Conservation (phyloP, 2,113 vertebrate genomes). For the Delphinapterus leucas region DNA sequence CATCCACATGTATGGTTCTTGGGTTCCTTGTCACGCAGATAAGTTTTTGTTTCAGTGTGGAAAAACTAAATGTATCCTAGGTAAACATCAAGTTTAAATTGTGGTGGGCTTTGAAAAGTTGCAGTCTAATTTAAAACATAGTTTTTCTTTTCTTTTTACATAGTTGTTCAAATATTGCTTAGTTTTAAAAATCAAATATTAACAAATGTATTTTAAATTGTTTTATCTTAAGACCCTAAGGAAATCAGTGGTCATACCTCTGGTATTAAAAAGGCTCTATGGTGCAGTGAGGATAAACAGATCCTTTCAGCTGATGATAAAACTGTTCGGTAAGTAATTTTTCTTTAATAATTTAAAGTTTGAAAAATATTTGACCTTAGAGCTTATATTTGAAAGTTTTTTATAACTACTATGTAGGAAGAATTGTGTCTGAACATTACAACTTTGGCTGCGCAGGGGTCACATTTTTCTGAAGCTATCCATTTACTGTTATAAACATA, state of each 20-base stretch:
- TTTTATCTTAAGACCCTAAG: slow-evolving; percentile 87
- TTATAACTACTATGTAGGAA: neutral
- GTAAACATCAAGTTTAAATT: neutral
- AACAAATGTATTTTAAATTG: neutral
- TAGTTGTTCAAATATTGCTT: neutral
- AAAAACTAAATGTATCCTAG: neutral
- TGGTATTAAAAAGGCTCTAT: slow-evolving; percentile 96
- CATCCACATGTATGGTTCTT: neutral
- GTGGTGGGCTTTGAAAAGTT: neutral
- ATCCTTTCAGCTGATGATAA: slow-evolving; percentile 98
- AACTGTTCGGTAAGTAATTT: slow-evolving; percentile 91
- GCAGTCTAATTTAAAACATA: neutral
- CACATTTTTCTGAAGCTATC: neutral
- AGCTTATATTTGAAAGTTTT: neutral
- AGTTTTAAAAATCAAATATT: slow-evolving; percentile 36
- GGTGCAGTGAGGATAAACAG: slow-evolving; percentile 95
- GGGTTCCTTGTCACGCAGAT: neutral
- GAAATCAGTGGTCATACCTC: slow-evolving; percentile 94
- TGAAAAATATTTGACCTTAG: neutral
- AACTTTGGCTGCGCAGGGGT: neutral
- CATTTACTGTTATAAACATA: neutral
- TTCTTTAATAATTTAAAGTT: slow-evolving; percentile 4
- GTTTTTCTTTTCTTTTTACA: neutral
- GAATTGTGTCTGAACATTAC: neutral
- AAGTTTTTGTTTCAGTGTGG: neutral